These are phyloP conservation scores for Aythya baeri DNA, from an alignment of 2,113 vertebrate genomes.

Conservation along the genomic window DNA sequence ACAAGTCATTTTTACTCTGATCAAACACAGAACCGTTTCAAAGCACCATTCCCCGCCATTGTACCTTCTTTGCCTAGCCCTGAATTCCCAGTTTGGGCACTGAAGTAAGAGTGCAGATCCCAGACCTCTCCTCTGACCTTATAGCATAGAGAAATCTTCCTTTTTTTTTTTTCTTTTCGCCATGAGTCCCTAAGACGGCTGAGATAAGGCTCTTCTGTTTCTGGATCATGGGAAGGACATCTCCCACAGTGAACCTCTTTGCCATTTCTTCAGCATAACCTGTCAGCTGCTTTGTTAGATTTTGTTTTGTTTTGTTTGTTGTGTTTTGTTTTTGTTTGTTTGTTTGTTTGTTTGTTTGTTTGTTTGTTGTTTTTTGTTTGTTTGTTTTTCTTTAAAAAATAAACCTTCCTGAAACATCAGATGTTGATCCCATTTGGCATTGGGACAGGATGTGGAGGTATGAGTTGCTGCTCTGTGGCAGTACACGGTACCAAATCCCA, in stretches of 20 bases:
- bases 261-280: neutral
- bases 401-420: neutral
- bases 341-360: too few relatives aligned
- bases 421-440: neutral
- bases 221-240: neutral
- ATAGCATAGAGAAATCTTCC: neutral
- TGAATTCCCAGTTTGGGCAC: neutral
- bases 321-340: too few relatives aligned
- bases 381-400: too few relatives aligned
- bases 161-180: neutral
- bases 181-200: neutral
- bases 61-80: neutral
- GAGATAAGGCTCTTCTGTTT: neutral
- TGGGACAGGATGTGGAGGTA: neutral
- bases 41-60: too few relatives aligned
- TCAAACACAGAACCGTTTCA: neutral
- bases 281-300: neutral
- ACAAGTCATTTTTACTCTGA: neutral
- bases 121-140: neutral
- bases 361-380: too few relatives aligned
- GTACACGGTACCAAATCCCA: neutral
- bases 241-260: neutral
- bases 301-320: neutral
- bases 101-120: neutral
- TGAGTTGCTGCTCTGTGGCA: rapidly evolving